Evolutionary conservation across 2,797 vertebrate species (phyloP), one percentile per base, ranked within the genome.

Genomic region (Crocodylus rhombifer): DNA sequence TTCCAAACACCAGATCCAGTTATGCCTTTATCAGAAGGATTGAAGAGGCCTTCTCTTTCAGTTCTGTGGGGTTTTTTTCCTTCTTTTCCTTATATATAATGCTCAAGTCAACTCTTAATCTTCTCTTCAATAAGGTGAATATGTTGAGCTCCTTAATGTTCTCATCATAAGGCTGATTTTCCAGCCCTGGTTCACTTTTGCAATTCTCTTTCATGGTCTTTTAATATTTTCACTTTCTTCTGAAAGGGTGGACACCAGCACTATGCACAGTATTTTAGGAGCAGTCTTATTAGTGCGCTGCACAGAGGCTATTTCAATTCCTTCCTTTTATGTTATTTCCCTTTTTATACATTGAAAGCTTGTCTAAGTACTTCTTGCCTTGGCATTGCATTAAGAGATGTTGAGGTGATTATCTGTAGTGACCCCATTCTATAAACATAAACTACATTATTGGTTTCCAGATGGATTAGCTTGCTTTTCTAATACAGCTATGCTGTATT

Each of bases 1-100:
- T 95, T 95, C 88, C 90, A 96, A 90, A 93, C 94, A 94, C 85
- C 95, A 91, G 64, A 91, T 95, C 89, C 95, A 92, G 87, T 80
- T 90, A 56, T 89, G 94, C 87, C 90, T 93, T 90, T 87, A 93
- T 95, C 92, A 95, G 94, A 88, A 94, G 87, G 64, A 92, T 42
- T 78, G 80, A 28, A 93, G 89, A 92, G 86, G 28, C 88, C 84
- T 85, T 64, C 33, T 0, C 75, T 84, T 11, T 86, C 84, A 92
- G 18, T 80, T 92, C 86, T 64, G 42, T 51, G 42, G 42, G 42
- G 42, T 9, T 51, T 51, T 30, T 30, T 30, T 30, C 30, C 42
- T 42, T 42, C 82, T 89, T 28, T 69, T 73, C 82, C 16, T 51
- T 51, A 20, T n/a, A 6, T 55, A 63, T 86, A 61, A 51, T 51